Evolutionary conservation across 2,113 vertebrate genomes (phyloP).

Genomic region (Podocnemis expansa): DNA sequence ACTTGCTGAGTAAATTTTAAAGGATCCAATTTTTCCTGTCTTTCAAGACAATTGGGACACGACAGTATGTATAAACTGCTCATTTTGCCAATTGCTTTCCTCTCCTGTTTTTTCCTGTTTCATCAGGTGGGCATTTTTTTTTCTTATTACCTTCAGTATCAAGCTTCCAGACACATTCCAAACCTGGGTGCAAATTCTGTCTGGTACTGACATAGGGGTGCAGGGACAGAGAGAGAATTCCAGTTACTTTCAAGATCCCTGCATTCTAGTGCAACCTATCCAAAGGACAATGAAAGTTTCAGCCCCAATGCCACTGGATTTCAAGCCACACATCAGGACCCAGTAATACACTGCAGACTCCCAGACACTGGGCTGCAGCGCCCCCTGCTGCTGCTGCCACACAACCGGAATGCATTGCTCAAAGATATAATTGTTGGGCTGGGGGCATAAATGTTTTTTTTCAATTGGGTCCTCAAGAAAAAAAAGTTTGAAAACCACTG

Average conservation of each 20-base stretch:
- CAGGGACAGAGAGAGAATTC: neutral
- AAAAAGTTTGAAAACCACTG: no score
- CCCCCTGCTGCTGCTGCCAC: no score
- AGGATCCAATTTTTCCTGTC: neutral
- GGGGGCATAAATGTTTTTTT: no score
- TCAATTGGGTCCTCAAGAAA: no score
- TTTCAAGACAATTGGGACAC: neutral
- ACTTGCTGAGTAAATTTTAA: neutral
- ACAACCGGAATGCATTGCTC: no score
- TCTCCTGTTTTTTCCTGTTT: neutral
- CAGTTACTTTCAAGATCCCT: neutral
- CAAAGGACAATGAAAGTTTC: neutral
- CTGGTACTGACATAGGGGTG: neutral
- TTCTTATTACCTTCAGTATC: neutral
- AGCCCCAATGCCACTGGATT: no score
- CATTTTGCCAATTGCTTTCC: neutral
- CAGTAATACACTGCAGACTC: no score
- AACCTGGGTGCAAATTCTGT: neutral
- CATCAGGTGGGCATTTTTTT: neutral
- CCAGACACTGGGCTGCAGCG: no score
- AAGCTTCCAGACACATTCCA: neutral
- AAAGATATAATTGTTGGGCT: no score
- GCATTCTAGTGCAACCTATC: neutral
- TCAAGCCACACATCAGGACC: no score
- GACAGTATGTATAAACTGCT: fast-evolving